Base-by-base conservation (phyloP, 2,888 invertebrate species). In the Eretmocerus hayati region DNA sequence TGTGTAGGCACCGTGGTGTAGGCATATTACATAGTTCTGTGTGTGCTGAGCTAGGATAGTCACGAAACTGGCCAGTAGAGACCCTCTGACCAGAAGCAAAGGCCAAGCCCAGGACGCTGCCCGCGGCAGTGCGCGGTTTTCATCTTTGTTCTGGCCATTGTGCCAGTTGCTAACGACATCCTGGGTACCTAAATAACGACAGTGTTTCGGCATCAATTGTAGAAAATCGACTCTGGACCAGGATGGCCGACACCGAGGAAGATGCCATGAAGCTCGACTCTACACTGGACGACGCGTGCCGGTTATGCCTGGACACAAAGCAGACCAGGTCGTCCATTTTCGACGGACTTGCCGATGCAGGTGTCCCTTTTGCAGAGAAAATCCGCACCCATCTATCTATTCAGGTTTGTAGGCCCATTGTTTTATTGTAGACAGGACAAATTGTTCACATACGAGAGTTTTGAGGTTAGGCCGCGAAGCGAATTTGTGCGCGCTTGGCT, bases 361-460 rank as follows among this genome's bases (percentile, higher is more conserved):
- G 72, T 37, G 64, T 71, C 38, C 59, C 76, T 65, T 74, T 84
- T 61, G 78, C 75, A 54, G 75, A 75, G 57, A 83, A 80, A 76
- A 84, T 85, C 67, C 76, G 76, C 66, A 76, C 77, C 64, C 81
- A 79, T 64, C 74, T 85, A 59, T 76, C 81, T 50, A 77, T 85
- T 56, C 78, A 84, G 80, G 85, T 84, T 74, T 36, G 59, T 62
- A 48, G 5, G 16, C 18, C 36, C 6, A 15, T 18, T 36, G 36
- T 15, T 13, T 30, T 30, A 9, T 30, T 30, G 8, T 9, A 9
- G 30, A 30, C 2, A 21, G 13, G 9, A 3, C 18, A 16, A 13
- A n/a, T 37, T 37, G 20, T 3, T 33, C 11, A 33, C 5, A n/a
- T n/a, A 13, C 3, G 39, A n/a, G n/a, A 3, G n/a, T 5, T 23